Conservation (phyloP, 2,888 invertebrate genomes). For the Tetragonula carbonaria region DNA sequence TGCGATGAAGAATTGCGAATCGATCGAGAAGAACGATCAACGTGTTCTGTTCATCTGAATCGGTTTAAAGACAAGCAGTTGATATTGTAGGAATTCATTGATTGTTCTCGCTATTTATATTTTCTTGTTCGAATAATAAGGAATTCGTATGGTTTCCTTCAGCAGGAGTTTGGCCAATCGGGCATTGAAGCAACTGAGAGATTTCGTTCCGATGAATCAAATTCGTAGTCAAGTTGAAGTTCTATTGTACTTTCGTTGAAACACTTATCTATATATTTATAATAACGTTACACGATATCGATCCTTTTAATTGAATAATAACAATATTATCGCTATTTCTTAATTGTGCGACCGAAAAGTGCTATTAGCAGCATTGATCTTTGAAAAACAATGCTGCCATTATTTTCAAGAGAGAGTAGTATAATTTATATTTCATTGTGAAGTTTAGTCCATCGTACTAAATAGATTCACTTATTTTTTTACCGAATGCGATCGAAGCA, state of each 20-base stretch:
- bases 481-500: conserved; percentile 65
- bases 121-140: not conserved
- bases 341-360: conserved; percentile 61
- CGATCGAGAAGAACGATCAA: not conserved
- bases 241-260: conserved; percentile 14
- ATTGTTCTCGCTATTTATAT: not conserved
- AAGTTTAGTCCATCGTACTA: conserved; percentile 27
- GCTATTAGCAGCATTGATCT: conserved; percentile 68
- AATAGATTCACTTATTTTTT: conserved; percentile 33
- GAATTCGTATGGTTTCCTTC: not conserved
- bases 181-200: not conserved
- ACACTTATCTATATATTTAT: conserved; percentile 35
- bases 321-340: conserved; percentile 38
- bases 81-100: no score
- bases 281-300: conserved; percentile 12
- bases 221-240: not conserved
- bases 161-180: fast-evolving
- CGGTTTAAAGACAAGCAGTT: not conserved
- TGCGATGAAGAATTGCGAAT: conserved; percentile 38
- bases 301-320: conserved; percentile 13
- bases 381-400: conserved; percentile 58
- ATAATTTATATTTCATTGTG: conserved; percentile 34
- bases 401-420: conserved; percentile 44
- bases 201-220: not conserved
- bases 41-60: not conserved